Conservation (phyloP, 2,888 invertebrate genomes). For the Keiferia lycopersicella region DNA sequence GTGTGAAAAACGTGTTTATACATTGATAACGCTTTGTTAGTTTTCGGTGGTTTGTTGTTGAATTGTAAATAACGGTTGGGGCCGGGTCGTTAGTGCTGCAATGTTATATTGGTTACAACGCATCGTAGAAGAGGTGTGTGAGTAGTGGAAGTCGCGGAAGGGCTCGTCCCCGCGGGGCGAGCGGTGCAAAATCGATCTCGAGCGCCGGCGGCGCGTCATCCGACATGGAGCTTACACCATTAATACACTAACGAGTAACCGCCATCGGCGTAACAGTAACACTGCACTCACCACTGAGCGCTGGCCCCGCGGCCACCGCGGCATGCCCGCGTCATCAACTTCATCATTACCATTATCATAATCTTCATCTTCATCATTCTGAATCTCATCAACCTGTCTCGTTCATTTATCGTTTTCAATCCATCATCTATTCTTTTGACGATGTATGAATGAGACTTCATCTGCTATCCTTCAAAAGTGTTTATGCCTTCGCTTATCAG, state of each 20-base stretch:
- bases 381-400: constrained; percentile 31
- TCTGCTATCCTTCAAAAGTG: constrained; percentile 29
- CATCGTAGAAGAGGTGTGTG: constrained; percentile 65
- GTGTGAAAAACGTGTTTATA: constrained; percentile 78
- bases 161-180: constrained; percentile 55
- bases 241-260: constrained; percentile 78
- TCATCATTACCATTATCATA: constrained; percentile 37
- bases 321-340: constrained; percentile 54
- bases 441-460: constrained; percentile 30
- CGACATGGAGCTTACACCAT: constrained; percentile 77
- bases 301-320: constrained; percentile 40
- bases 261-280: constrained; percentile 62
- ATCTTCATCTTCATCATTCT: constrained; percentile 34
- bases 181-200: constrained; percentile 82
- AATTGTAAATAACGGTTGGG: constrained; percentile 77
- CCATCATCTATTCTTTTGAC: constrained; percentile 16
- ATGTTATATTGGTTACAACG: constrained; percentile 38
- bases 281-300: constrained; percentile 60
- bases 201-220: constrained; percentile 63
- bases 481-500: constrained; percentile 40
- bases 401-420: constrained; percentile 28
- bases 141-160: constrained; percentile 46
- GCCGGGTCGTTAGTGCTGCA: constrained; percentile 62
- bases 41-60: constrained; percentile 78
- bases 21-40: constrained; percentile 80